A percentile compares a stretch with the other conserved stretches of the same genome.
These are phyloP conservation scores for Tiliacea citrago DNA, from an alignment of 2,888 invertebrate genomes.

Conservation along the genomic window DNA sequence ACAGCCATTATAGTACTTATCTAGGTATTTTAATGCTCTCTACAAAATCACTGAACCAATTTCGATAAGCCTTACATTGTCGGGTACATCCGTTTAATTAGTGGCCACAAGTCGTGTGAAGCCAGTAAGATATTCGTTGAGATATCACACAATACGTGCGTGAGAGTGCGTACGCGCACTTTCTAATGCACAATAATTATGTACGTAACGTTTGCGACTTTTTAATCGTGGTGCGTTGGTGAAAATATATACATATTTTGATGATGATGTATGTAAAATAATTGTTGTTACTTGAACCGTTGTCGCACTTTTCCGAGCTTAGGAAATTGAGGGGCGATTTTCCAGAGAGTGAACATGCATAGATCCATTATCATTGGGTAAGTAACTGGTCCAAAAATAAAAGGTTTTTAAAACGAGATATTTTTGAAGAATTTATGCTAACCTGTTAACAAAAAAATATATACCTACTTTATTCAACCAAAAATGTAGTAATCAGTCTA, in stretches of 20 bases:
- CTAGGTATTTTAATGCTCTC: constrained; percentile 63
- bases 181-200: constrained; percentile 73
- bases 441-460: no score
- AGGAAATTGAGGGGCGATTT: neutral
- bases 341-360: neutral
- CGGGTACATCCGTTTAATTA: constrained; percentile 66
- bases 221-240: constrained; percentile 58
- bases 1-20: constrained; percentile 42
- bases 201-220: constrained; percentile 54
- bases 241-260: constrained; percentile 58
- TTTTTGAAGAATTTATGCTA: no score
- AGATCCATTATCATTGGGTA: neutral
- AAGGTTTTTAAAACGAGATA: no score
- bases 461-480: no score
- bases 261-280: constrained; percentile 12
- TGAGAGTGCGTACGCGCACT: constrained; percentile 73
- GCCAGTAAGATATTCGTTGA: constrained; percentile 65
- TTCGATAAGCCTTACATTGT: constrained; percentile 69
- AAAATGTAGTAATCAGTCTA: no score
- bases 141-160: constrained; percentile 66
- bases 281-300: neutral
- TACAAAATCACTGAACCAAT: constrained; percentile 69
- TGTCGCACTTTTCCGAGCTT: neutral
- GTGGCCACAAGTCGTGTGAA: constrained; percentile 68
- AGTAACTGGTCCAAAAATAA: neutral